A percentile compares a stretch with the other conserved stretches of the same genome.
phyloP scores from a whole-genome alignment of 2,797 vertebrate species.

The Oreortyx pictus region DNA sequence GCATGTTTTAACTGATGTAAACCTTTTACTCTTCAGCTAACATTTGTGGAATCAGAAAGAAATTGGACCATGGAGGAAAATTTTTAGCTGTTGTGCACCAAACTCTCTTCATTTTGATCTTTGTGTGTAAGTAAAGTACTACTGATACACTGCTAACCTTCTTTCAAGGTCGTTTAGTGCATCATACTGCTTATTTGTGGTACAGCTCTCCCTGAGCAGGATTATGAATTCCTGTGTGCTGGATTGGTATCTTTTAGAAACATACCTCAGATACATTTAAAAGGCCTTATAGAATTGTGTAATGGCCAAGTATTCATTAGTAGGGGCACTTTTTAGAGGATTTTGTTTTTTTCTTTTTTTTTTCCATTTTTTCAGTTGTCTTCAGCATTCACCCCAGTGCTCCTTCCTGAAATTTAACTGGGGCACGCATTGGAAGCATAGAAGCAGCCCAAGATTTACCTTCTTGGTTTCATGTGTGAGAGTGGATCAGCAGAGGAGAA shows the following conservation, averaged over 20 bases:
- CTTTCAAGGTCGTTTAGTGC: not conserved
- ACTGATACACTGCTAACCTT: not conserved
- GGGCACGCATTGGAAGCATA: not conserved
- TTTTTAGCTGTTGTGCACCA: not conserved
- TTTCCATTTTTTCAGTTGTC: too few species aligned
- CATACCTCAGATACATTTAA: not conserved
- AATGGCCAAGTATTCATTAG: not conserved
- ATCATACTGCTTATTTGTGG: not conserved
- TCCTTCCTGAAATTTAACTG: not conserved
- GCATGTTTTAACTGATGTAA: not conserved
- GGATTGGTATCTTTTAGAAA: not conserved
- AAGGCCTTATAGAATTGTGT: not conserved
- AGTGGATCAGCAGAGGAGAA: not conserved
- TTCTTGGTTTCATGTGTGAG: not conserved
- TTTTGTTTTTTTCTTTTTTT: not conserved
- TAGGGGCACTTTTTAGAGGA: not conserved
- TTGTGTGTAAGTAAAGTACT: not conserved
- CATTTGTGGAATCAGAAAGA: not conserved
- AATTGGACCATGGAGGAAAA: not conserved
- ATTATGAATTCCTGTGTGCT: not conserved
- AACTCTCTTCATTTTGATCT: conserved; percentile 1
- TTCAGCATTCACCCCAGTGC: not conserved
- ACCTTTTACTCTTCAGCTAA: not conserved
- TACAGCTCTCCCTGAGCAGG: not conserved
- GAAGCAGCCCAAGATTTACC: not conserved